These are phyloP conservation scores for Megaustenia siamemsis DNA, from an alignment of 2,888 invertebrate species.

Conservation along the genomic window DNA sequence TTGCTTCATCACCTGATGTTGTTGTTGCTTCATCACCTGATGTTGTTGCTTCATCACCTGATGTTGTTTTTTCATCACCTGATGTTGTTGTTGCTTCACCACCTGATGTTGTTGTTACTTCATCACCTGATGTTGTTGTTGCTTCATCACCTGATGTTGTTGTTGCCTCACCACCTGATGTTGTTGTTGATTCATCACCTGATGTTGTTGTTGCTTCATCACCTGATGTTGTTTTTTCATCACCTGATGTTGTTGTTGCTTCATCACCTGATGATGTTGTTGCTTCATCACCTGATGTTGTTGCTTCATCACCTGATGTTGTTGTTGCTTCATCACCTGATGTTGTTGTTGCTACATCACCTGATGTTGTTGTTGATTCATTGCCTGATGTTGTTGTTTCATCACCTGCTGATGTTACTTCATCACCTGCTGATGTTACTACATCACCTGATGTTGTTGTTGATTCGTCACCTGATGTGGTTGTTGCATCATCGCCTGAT, in stretches of 20 bases:
- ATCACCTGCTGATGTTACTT: background rate
- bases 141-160: background rate
- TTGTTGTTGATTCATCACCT: background rate
- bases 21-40: background rate
- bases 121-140: background rate
- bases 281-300: background rate
- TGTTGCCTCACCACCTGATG: background rate
- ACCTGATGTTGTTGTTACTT: background rate
- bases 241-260: background rate
- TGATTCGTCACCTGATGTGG: background rate
- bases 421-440: background rate
- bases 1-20: background rate
- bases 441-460: constrained; percentile 3
- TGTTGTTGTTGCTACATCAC: background rate
- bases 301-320: background rate
- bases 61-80: background rate
- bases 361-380: background rate
- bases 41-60: background rate
- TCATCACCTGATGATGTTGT: background rate
- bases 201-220: background rate
- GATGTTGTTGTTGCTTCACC: background rate
- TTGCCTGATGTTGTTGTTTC: background rate
- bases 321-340: too few relatives aligned
- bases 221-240: background rate
- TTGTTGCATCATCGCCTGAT: background rate